A percentile compares a stretch with the other conserved stretches of the same genome.
These are phyloP conservation scores for Clunio marinus DNA, from an alignment of 2,888 invertebrate genomes.

Conservation along the genomic window DNA sequence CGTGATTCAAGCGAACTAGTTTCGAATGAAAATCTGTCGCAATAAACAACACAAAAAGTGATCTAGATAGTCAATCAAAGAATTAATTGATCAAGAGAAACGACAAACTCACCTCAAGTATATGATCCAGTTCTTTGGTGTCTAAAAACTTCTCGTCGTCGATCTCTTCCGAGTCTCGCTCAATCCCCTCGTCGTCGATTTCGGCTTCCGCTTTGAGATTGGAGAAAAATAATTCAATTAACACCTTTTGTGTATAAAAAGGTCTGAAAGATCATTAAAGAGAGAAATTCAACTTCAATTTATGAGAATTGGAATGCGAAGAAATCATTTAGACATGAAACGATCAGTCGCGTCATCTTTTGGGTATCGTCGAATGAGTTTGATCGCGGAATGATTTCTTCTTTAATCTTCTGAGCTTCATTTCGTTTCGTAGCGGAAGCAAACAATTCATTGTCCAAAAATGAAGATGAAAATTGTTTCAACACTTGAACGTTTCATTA, in stretches of 20 bases:
- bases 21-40: too few relatives aligned
- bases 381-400: not conserved
- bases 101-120: conserved; percentile 49
- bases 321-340: not conserved
- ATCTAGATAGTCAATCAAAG: not conserved
- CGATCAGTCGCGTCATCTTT: not conserved
- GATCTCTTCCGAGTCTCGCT: conserved; percentile 75
- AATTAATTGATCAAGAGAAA: not conserved
- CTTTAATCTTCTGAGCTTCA: not conserved
- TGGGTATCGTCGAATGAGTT: not conserved
- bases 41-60: too few relatives aligned
- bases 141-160: conserved; percentile 56
- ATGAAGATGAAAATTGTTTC: too few relatives aligned
- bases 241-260: too few relatives aligned
- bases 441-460: too few relatives aligned
- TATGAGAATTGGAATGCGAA: not conserved
- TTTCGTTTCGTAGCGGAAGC: too few relatives aligned
- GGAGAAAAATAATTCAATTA: conserved; percentile 20
- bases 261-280: not conserved
- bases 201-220: conserved; percentile 47
- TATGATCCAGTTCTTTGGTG: conserved; percentile 52
- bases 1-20: too few relatives aligned
- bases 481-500: conserved; percentile 6
- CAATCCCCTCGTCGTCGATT: conserved; percentile 85
- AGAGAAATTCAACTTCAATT: not conserved